Base-by-base conservation (phyloP, 1,140 invertebrate genomes). In the Vollenhovia emeryi region DNA sequence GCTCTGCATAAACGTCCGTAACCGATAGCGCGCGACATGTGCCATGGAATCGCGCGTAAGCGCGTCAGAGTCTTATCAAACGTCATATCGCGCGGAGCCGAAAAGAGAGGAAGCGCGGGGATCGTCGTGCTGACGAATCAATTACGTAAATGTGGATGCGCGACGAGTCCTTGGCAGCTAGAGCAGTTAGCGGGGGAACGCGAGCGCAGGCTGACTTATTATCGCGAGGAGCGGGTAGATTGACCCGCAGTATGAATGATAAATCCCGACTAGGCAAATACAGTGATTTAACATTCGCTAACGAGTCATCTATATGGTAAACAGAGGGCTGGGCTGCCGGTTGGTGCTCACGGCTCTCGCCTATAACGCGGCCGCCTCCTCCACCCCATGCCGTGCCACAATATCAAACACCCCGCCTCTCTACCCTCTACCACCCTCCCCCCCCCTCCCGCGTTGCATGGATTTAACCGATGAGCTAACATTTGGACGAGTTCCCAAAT, bases 261-360 rank as follows among this genome's bases (percentile, higher is more conserved):
- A 91, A 92, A 92, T 92, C 89, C 86, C 89, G 69, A 91, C 91
- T 92, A 92, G 87, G 91, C 90, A 92, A 90, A 90, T 90, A 90
- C 89, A 90, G 89, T 90, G 89, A 90, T 90, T 90, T 90, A 90
- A 90, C 89, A 90, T 90, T 90, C 89, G 90, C 92, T 92, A 92
- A 92, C 92, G 92, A 92, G 92, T 92, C 92, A 92, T 92, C 91
- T 92, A 92, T 92, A 92, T 92, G 92, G 92, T 92, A 92, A 92
- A 92, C 87, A 92, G 92, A 88, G 87, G 88, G 86, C 74, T 79
- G 79, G n/a, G 69, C 85, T 87, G 75, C 85, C 74, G 80, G 79
- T 71, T 18, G 60, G n/a, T 84, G 86, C 83, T 85, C 83, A 87
- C 83, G 74, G 83, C 55, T 85, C 78, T 85, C 50, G 85, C 68